These are phyloP conservation scores for Polydrusus cervinus DNA, from an alignment of 2,888 invertebrate species.

Conservation along the genomic window DNA sequence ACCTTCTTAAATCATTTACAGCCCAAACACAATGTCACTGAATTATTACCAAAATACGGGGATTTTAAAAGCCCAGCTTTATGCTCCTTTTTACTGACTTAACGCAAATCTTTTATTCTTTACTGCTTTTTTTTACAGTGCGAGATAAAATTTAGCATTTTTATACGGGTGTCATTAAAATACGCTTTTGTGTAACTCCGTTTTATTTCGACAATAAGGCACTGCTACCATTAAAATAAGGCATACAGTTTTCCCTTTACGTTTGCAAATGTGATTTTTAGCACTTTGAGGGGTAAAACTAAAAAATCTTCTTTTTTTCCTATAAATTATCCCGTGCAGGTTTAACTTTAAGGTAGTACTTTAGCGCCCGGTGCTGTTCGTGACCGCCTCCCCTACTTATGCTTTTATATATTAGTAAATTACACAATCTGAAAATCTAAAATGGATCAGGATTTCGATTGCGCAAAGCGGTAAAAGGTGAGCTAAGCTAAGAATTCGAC, in stretches of 20 bases:
- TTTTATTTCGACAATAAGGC: conserved; percentile 57
- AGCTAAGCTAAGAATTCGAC: too few relatives aligned
- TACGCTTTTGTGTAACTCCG: conserved; percentile 59
- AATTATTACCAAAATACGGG: conserved; percentile 37
- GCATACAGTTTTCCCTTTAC: conserved; percentile 56
- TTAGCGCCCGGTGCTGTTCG: too few relatives aligned
- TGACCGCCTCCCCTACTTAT: too few relatives aligned
- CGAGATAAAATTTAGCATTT: conserved; percentile 61
- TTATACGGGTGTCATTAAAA: conserved; percentile 57
- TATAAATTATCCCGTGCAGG: background rate
- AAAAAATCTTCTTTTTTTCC: conserved; percentile 2
- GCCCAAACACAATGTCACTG: conserved; percentile 26
- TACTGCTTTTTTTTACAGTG: conserved; percentile 58
- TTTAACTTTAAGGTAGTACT: too few relatives aligned
- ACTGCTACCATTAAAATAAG: conserved; percentile 58
- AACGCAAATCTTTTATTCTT: conserved; percentile 58
- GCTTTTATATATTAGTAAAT: too few relatives aligned
- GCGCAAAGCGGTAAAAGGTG: too few relatives aligned
- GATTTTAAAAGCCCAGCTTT: conserved; percentile 38
- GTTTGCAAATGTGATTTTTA: conserved; percentile 57
- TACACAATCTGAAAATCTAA: too few relatives aligned
- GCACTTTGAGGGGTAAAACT: conserved; percentile 29
- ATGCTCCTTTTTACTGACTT: conserved; percentile 41
- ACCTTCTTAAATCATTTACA: conserved; percentile 24
- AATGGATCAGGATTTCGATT: too few relatives aligned